Conservation (phyloP, 2,888 invertebrate genomes). For the Cyrtodaria siliqua region DNA sequence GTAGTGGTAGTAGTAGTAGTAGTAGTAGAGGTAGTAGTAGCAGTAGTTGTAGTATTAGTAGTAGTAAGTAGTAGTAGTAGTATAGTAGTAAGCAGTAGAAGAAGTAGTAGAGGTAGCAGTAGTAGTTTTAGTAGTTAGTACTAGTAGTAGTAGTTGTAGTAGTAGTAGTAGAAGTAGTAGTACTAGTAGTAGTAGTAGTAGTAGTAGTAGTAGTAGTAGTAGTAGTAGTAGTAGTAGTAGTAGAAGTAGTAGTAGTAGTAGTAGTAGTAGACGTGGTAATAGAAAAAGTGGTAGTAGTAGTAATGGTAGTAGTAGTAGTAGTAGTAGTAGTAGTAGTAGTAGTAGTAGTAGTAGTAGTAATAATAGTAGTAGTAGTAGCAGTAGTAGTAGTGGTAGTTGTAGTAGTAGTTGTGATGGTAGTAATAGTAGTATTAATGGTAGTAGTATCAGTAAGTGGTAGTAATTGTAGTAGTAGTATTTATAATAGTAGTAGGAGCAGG, state of each 20-base stretch:
- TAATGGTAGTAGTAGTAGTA: neutral
- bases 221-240: constrained; percentile 5
- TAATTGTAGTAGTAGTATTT: no score
- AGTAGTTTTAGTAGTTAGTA: neutral
- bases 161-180: neutral
- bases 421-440: no score
- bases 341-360: constrained; percentile 1
- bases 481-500: no score
- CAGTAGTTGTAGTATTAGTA: neutral
- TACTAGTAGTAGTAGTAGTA: constrained; percentile 2
- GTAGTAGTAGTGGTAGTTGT: neutral
- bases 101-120: neutral
- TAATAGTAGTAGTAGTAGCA: neutral
- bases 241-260: neutral
- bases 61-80: neutral
- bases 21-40: constrained; percentile 1
- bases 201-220: neutral
- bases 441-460: no score
- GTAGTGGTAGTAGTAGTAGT: constrained; percentile 1
- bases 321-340: constrained; percentile 2
- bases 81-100: neutral
- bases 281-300: neutral
- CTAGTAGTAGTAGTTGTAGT: constrained; percentile 1
- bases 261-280: neutral
- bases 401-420: no score